Evolutionary conservation across 2,113 vertebrate species (phyloP), one percentile per base, ranked within the genome.

Genomic region (Heterochromis multidens): DNA sequence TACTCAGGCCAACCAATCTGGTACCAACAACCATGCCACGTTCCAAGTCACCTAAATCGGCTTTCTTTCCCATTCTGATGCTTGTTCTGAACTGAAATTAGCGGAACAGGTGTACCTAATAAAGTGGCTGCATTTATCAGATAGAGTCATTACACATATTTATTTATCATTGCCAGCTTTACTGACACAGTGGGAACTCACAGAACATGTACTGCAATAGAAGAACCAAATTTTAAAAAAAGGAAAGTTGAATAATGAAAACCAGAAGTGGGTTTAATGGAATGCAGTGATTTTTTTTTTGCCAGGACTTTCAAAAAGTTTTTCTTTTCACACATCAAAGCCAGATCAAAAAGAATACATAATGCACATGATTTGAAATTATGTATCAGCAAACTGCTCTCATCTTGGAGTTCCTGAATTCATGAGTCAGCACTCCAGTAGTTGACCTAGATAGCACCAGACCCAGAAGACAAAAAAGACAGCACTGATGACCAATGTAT

Each of bases 401-500:
- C 23, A 31, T 85, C 81, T 63, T 13, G 27, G 59, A 65, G 43
- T 81, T 89, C 65, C 82, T 89, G 70, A 87, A 90, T 77, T 83
- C 79, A 85, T 80, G 86, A 88, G 62, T 93, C 87, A 92, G 89
- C 90, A 52, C 17, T 91, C 23, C 31, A 87, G 57, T 62, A 16
- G 81, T 54, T 92, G 92, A 91, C 93, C 93, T 81, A 94, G 59
- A 91, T 91, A 87, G 81, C 82, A 27, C 8, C 58, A 78, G 81
- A 65, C 65, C 85, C 59, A 37, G 25, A 62, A 77, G 77, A 88
- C 29, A 54, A 61, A 46, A 87, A 77, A 76, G 78, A 83, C 79
- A 83, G 37, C 60, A 6, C 7, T 85, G 76, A 81, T 89, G 87
- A 83, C 83, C 83, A 65, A 29, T 19, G 27, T 23, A 27, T n/a